Conservation (phyloP, 2,797 vertebrate genomes). For the Heterohyrax brucei region DNA sequence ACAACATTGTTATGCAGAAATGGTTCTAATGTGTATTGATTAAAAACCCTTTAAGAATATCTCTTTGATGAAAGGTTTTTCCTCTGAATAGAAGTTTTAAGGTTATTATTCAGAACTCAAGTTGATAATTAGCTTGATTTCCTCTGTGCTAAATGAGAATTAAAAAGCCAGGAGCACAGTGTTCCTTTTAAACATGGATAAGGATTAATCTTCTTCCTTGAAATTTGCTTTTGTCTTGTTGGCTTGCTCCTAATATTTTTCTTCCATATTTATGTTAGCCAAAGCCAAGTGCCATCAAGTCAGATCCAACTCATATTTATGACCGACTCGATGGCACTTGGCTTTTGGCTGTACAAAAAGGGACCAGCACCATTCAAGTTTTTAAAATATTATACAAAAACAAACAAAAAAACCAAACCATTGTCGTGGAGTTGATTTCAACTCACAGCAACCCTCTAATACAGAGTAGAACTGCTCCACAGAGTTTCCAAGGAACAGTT, state of each 20-base stretch:
- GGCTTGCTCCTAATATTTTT: not conserved
- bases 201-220: constrained; percentile 56
- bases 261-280: not conserved
- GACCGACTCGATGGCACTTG: no score
- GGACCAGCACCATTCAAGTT: not conserved
- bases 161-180: constrained; percentile 76
- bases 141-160: constrained; percentile 82
- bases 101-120: constrained; percentile 79
- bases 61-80: constrained; percentile 81
- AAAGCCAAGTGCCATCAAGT: no score
- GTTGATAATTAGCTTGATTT: constrained; percentile 69
- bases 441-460: no score
- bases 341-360: not conserved
- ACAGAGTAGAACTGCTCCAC: no score
- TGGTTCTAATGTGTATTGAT: constrained; percentile 84
- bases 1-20: constrained; percentile 81
- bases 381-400: not conserved
- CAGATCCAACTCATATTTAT: no score
- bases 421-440: no score
- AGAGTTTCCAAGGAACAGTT: no score
- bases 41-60: constrained; percentile 76
- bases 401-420: no score
- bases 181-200: constrained; percentile 72
- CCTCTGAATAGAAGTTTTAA: constrained; percentile 82
- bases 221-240: constrained; percentile 71